Conservation (phyloP, 2,888 invertebrate species). For the Oligia strigilis region DNA sequence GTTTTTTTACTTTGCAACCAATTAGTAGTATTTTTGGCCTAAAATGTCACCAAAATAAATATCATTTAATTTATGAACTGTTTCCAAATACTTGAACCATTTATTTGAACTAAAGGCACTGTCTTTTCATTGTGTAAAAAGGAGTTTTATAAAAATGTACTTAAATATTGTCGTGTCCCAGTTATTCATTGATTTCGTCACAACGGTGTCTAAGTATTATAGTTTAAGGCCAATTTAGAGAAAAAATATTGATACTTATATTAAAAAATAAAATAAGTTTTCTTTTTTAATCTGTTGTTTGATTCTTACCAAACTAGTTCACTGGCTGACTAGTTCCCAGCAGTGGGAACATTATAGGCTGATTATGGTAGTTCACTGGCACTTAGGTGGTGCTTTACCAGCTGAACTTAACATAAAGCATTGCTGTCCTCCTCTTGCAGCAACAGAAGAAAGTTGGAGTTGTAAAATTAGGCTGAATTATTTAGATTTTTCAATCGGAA, state of each 20-base stretch:
- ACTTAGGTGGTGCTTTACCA: neutral
- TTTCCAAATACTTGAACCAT: slow-evolving; percentile 24
- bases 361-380: neutral
- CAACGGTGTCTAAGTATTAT: slow-evolving; percentile 77
- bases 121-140: slow-evolving; percentile 6
- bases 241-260: slow-evolving; percentile 37
- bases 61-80: slow-evolving; percentile 17
- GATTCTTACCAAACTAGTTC: slow-evolving; percentile 16
- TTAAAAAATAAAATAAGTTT: slow-evolving; percentile 37
- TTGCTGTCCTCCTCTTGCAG: neutral
- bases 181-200: slow-evolving; percentile 60
- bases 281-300: slow-evolving; percentile 44
- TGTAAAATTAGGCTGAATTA: neutral
- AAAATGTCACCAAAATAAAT: slow-evolving; percentile 8
- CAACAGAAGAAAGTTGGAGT: neutral
- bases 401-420: neutral
- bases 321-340: too few species aligned
- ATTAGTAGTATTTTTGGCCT: slow-evolving; percentile 29
- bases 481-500: neutral
- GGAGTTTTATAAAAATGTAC: slow-evolving; percentile 58
- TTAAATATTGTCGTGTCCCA: slow-evolving; percentile 64
- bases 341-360: too few species aligned
- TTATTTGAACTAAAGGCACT: slow-evolving; percentile 30
- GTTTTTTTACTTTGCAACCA: neutral
- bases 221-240: slow-evolving; percentile 64